Conservation (phyloP, 2,888 invertebrate genomes). For the Masnerella sp. region DNA sequence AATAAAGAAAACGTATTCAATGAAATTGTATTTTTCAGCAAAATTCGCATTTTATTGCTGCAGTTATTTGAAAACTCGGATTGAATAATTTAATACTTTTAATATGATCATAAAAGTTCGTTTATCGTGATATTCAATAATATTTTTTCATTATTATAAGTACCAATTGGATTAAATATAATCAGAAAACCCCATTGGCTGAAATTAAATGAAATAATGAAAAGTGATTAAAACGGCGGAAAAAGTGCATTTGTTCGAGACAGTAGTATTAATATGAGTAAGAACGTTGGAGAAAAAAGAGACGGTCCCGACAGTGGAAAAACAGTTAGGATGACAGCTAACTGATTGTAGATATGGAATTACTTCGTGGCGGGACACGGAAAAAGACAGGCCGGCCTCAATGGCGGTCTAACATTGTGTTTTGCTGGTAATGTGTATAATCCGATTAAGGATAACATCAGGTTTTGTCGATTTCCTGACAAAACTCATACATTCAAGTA, state of each 20-base stretch:
- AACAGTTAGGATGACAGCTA: slow-evolving; percentile 46
- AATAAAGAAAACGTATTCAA: no score
- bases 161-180: no score
- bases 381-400: slow-evolving; percentile 34
- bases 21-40: no score
- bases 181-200: neutral
- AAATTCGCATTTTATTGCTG: no score
- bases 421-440: slow-evolving; percentile 52
- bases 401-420: slow-evolving; percentile 50
- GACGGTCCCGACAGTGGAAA: slow-evolving; percentile 22
- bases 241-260: slow-evolving; percentile 6
- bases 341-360: slow-evolving; percentile 53
- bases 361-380: slow-evolving; percentile 7
- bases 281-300: slow-evolving; percentile 19
- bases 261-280: slow-evolving; percentile 31
- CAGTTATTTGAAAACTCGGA: no score
- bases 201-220: neutral
- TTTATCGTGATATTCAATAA: no score
- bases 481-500: no score
- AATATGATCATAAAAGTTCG: no score
- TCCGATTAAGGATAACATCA: slow-evolving; percentile 55
- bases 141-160: no score
- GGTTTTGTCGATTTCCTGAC: slow-evolving; percentile 52
- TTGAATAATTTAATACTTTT: no score
- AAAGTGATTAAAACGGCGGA: neutral